Base-by-base conservation (phyloP, 64 coral and sea anemone genomes). In the Stichodactyla mertensii region DNA sequence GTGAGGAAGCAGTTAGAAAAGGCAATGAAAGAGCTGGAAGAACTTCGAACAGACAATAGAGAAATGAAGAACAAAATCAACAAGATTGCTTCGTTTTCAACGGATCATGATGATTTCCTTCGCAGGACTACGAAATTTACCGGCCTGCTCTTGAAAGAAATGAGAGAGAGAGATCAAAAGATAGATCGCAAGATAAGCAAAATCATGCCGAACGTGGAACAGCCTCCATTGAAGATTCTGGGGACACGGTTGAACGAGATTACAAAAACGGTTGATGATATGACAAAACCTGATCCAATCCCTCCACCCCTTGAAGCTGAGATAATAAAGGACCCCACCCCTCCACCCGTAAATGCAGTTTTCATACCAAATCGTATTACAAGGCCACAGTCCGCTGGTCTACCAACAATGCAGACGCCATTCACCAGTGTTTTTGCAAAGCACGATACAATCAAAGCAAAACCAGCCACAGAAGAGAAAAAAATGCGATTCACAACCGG, bases 21-120 rank as follows among this genome's bases (percentile, higher is more conserved):
- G 31, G 89, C 91, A 20, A 74, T 95, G 62, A 77, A 67, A 15
- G 84, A 95, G 52, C 86, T 95, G 55, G 89, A 95, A 91, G 81
- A 71, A 36, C 61, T 95, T 57, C 84, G 85, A 91, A 55, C 55
- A 6, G 93, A 95, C 77, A 95, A 92, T 64, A 88, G 77, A 10
- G 87, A 95, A 45, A 89, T 95, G 87, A 95, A 95, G 82, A 59
- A 89, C 45, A 77, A 95, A 77, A 81, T 95, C 26, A 81, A 51
- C 77, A 95, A 91, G 28, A 80, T 95, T 2, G 83, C 89, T 15
- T 60, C 64, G 8, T 83, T 89, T 22, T 51, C 77, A 58, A 86
- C 64, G 52, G 62, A 87, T 11, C 66, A 87, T 82, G 57, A 87
- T 20, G 87, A 81, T 9, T 79, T 92, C 24, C 54, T 92, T 22